A percentile compares a stretch with the other conserved stretches of the same genome.
Conservation (phyloP, 2,797 vertebrate species). For the Okamejei kenojei region DNA sequence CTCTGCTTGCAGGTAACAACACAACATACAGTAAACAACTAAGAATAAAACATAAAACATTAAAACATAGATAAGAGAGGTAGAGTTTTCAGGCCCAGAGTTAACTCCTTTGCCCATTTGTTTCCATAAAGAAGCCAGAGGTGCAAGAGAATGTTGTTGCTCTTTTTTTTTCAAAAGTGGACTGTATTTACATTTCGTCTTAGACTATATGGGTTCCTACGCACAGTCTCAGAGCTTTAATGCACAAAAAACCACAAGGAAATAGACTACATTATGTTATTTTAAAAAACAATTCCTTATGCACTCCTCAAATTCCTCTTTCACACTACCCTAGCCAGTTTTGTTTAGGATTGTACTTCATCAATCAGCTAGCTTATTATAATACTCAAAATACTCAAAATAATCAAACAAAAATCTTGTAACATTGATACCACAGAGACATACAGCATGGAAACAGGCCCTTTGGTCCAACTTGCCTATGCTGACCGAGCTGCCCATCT, state of each 20-base stretch:
- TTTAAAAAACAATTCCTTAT: too few relatives aligned
- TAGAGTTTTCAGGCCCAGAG: background rate
- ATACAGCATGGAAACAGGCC: too few relatives aligned
- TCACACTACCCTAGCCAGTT: too few relatives aligned
- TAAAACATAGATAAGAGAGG: too few relatives aligned
- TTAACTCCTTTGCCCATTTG: background rate
- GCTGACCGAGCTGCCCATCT: too few relatives aligned
- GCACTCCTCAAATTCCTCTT: too few relatives aligned
- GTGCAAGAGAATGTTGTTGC: background rate
- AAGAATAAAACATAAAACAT: too few relatives aligned
- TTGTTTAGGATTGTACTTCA: background rate
- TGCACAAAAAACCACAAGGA: background rate
- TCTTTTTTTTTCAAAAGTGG: too few relatives aligned
- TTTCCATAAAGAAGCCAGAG: background rate
- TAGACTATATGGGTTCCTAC: background rate
- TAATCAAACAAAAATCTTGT: background rate
- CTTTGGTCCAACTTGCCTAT: too few relatives aligned
- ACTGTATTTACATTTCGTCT: background rate
- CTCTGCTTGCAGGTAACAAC: too few relatives aligned
- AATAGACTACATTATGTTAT: too few relatives aligned
- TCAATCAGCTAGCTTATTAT: background rate
- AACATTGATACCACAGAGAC: background rate
- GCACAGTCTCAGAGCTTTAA: background rate
- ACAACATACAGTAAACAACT: too few relatives aligned
- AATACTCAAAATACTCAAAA: background rate